Evolutionary conservation across 1,140 invertebrate genomes (phyloP), one percentile per base, ranked within the genome.

Genomic region (Saxidomus purpurata): DNA sequence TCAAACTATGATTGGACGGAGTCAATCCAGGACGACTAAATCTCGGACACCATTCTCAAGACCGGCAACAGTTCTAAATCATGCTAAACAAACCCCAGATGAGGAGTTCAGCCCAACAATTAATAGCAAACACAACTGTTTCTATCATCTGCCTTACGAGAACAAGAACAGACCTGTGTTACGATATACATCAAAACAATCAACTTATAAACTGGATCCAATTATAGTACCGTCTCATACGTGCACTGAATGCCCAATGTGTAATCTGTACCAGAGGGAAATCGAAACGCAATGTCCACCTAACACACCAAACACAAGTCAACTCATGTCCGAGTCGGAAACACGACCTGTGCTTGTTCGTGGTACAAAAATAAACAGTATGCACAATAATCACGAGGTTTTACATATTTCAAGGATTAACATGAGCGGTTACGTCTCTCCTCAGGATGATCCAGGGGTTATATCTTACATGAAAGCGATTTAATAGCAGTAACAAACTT

Each of bases 221-320:
- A 92, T 93, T 17, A 79, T 93, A 36, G 92, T 93, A 1, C 92
- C 92, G 17, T 93, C 92, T 4, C 92, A 93, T 55, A 90, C 91
- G 0, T 90, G 90, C 38, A 90, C 81, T 4, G 92, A 93, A 28
- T 93, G 92, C 85, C 88, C 91, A 2, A 89, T 93, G 89, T 93
- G 92, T 87, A 90, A 90, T 43, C 52, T 87, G 22, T 84, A 79
- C 34, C 43, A 67, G 19, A 67, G 76, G 34, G 85, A 87, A n/a
- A 47, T 74, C 31, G 88, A 89, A 61, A 88, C 89, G 0, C 36
- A 84, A 28, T 89, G 87, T 59, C 92, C 92, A 0, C 92, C 92
- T 34, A 93, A 93, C 38, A 92, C 90, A 38, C 91, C 91, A n/a
- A 90, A 74, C 22, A 71, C 87, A 25, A 22, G 40, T 43, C 55